These are phyloP conservation scores for Aphelocoma coerulescens DNA, from an alignment of 2,113 vertebrate genomes.

Conservation along the genomic window DNA sequence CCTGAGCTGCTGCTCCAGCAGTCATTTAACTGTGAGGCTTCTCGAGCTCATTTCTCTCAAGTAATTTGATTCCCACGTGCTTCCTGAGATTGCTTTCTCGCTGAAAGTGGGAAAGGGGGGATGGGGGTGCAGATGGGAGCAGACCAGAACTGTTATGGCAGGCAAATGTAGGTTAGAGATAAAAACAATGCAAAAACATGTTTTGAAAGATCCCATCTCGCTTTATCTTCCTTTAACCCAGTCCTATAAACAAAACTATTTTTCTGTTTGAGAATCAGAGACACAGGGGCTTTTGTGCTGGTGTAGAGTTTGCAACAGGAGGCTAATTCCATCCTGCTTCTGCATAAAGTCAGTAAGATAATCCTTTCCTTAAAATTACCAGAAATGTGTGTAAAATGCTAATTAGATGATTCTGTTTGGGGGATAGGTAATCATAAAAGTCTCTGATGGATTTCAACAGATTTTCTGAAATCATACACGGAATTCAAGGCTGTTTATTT, in stretches of 20 bases:
- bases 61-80: conserved; percentile 75
- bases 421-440: neutral
- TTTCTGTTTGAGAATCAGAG: neutral
- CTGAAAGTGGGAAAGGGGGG: neutral
- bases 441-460: neutral
- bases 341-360: neutral
- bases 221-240: neutral
- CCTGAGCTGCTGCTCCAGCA: conserved; percentile 70
- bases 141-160: neutral
- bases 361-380: neutral
- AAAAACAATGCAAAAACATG: neutral
- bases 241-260: conserved; percentile 3
- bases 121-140: neutral
- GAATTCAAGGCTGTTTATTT: neutral
- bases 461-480: neutral
- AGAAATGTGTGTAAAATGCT: neutral
- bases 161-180: conserved; percentile 1
- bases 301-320: neutral
- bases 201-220: neutral
- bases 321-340: neutral
- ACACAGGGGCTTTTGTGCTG: neutral
- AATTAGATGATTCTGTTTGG: neutral
- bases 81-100: conserved; percentile 68
- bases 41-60: conserved; percentile 75
- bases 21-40: conserved; percentile 69